These are phyloP conservation scores for Temnothorax longispinosus DNA, from an alignment of 1,140 invertebrate genomes.

Conservation along the genomic window DNA sequence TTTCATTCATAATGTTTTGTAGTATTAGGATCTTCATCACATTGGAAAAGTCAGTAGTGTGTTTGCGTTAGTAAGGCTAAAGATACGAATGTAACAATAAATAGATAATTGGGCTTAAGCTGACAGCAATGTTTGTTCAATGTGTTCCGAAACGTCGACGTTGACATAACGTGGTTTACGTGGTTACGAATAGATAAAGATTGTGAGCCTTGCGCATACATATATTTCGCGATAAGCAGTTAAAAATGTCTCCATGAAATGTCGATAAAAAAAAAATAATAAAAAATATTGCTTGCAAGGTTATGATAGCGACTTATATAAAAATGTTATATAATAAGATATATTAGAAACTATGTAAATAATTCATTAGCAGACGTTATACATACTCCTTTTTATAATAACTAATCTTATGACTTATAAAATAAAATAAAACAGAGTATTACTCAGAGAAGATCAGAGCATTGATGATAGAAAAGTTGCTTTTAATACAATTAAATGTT, in stretches of 20 bases:
- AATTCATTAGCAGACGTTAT: background rate
- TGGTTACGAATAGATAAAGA: background rate
- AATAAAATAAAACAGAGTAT: background rate
- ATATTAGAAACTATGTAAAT: background rate
- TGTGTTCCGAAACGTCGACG: background rate
- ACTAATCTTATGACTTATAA: background rate
- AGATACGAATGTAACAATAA: conserved; percentile 9
- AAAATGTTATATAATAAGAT: background rate
- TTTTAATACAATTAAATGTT: conserved; percentile 2
- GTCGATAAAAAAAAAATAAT: background rate
- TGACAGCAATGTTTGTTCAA: background rate
- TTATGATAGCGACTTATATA: background rate
- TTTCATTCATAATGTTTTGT: background rate
- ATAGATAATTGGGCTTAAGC: background rate
- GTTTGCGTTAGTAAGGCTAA: background rate
- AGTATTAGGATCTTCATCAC: background rate
- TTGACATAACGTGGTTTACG: background rate
- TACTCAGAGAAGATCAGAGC: background rate
- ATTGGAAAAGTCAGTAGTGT: background rate
- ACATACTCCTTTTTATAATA: background rate
- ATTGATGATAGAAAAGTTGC: background rate
- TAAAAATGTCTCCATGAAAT: conserved; percentile 1
- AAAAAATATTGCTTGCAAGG: background rate
- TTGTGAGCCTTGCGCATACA: background rate
- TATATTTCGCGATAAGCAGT: background rate